These are phyloP conservation scores for Heteromormyrus szaboi DNA, from an alignment of 2,797 vertebrate genomes.

Conservation along the genomic window DNA sequence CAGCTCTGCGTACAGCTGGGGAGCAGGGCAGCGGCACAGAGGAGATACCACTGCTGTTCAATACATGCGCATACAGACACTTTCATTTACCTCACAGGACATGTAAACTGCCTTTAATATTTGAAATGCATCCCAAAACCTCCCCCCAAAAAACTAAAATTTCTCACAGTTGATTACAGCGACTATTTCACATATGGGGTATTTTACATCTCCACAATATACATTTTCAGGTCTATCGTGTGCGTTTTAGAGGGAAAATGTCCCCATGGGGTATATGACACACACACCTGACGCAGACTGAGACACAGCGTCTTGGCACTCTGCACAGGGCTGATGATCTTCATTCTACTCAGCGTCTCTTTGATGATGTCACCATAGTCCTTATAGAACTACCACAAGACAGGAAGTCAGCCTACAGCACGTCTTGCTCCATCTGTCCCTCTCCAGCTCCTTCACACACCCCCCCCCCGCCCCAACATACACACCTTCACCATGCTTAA, in stretches of 20 bases:
- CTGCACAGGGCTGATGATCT: conserved; percentile 63
- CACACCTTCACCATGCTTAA: not conserved
- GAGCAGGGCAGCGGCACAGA: not conserved
- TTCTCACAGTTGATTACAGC: not conserved
- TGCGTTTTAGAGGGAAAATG: not conserved
- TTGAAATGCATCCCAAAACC: not conserved
- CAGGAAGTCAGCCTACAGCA: not conserved
- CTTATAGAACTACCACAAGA: conserved; percentile 62
- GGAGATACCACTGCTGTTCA: not conserved
- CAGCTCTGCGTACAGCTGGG: conserved; percentile 60
- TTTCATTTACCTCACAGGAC: not conserved
- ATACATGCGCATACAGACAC: not conserved
- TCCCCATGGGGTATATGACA: conserved; percentile 11
- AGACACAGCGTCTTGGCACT: conserved; percentile 75
- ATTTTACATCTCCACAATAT: not conserved
- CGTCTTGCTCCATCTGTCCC: conserved; percentile 36
- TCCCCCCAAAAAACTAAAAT: not conserved
- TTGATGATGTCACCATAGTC: conserved; percentile 91
- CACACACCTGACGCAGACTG: conserved; percentile 76
- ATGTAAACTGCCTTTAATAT: not conserved
- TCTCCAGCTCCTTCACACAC: conserved; percentile 6
- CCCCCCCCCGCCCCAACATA: not conserved
- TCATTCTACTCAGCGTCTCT: conserved; percentile 68
- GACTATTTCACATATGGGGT: not conserved
- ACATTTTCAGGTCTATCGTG: not conserved